A percentile compares a stretch with the other conserved stretches of the same genome.
phyloP scores from a whole-genome alignment of 2,113 vertebrate species.

The Mormyrus lacerda region DNA sequence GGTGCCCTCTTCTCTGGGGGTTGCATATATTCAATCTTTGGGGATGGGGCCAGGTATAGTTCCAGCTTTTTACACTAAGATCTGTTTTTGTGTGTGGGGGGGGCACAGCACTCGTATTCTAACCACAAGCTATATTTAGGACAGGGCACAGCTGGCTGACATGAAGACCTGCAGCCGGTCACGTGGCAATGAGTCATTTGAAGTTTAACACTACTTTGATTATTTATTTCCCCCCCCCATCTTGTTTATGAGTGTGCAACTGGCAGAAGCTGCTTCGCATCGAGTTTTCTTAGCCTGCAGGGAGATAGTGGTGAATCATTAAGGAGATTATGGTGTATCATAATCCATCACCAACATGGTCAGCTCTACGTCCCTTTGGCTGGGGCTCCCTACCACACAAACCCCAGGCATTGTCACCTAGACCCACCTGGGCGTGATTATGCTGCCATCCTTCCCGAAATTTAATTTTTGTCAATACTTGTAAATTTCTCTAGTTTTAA shows the following conservation, averaged over 20 bases:
- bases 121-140: not conserved
- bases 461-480: not conserved
- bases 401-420: too few species aligned
- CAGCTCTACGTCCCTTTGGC: not conserved
- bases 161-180: not conserved
- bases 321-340: not conserved
- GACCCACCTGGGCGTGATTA: not conserved
- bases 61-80: not conserved
- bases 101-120: not conserved
- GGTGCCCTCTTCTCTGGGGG: not conserved
- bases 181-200: not conserved
- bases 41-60: not conserved
- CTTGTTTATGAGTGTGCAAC: not conserved
- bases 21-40: not conserved
- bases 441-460: not conserved
- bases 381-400: not conserved
- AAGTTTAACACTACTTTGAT: not conserved
- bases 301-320: not conserved
- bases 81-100: not conserved
- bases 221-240: not conserved
- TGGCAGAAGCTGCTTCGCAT: not conserved
- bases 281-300: not conserved
- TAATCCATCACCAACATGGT: not conserved
- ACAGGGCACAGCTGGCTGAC: not conserved
- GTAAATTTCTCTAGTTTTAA: too few species aligned